A percentile compares a stretch with the other conserved stretches of the same genome.
Conservation (phyloP, 2,797 vertebrate genomes). For the Acrossocheilus fasciatus region DNA sequence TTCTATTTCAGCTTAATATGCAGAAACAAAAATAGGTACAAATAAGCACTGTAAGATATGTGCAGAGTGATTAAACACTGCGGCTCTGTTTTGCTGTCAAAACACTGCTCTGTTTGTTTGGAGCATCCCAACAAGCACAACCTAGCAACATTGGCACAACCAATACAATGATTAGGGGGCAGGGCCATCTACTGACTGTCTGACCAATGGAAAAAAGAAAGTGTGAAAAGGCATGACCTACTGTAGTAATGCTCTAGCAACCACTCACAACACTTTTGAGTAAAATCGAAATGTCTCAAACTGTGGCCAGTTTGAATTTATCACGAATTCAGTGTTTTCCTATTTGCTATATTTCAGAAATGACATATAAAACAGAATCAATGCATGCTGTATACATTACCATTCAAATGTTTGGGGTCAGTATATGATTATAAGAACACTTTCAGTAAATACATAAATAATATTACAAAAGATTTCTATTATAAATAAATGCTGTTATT, state of each 20-base stretch:
- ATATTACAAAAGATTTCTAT: no score
- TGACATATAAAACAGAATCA: background rate
- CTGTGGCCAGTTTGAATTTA: background rate
- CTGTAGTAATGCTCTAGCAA: background rate
- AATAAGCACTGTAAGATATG: background rate
- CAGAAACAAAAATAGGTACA: background rate
- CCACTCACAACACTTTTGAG: background rate
- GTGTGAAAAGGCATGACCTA: background rate
- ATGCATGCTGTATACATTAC: background rate
- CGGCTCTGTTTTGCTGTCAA: conserved; percentile 5
- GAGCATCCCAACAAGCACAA: conserved; percentile 16
- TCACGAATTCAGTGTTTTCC: background rate
- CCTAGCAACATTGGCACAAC: conserved; percentile 33
- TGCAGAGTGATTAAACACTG: conserved; percentile 8
- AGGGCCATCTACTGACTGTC: background rate
- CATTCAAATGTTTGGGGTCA: no score
- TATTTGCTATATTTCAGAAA: background rate
- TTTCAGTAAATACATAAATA: no score
- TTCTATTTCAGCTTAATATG: conserved; percentile 10
- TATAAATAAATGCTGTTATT: no score
- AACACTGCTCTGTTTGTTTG: conserved; percentile 27
- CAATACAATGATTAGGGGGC: background rate
- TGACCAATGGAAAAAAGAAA: background rate
- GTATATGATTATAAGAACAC: no score
- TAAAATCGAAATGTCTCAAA: background rate